phyloP scores from a whole-genome alignment of 2,113 vertebrate species.

The Aplodontia rufa region DNA sequence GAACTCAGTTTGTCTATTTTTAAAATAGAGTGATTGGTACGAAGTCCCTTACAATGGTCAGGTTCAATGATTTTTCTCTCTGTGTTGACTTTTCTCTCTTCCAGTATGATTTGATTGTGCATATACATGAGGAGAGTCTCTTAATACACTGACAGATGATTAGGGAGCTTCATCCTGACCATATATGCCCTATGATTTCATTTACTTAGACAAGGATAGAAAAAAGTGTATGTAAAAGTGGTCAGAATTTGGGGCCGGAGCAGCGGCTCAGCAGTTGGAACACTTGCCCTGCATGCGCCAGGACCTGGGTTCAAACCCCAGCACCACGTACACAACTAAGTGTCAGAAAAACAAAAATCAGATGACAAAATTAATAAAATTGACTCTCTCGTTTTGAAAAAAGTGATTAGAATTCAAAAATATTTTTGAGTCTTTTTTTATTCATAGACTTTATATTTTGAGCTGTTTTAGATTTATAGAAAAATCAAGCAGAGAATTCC shows the following conservation, averaged over 20 bases:
- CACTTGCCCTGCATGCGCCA: too few species aligned
- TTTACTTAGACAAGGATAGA: background rate
- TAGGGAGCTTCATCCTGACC: background rate
- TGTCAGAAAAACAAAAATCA: too few species aligned
- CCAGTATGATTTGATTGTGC: background rate
- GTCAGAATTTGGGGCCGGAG: too few species aligned
- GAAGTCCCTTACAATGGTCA: background rate
- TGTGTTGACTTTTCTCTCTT: background rate
- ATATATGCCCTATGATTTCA: background rate
- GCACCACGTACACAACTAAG: too few species aligned
- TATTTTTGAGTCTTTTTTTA: background rate
- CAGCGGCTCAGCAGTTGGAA: too few species aligned
- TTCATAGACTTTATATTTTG: background rate
- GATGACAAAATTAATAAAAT: too few species aligned
- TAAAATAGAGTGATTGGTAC: background rate
- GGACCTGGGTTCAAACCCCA: too few species aligned
- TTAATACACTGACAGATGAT: background rate
- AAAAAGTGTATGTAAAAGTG: background rate
- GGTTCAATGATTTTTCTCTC: background rate
- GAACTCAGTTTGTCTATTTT: background rate
- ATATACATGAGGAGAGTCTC: background rate
- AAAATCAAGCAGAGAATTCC: background rate
- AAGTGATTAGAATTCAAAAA: background rate
- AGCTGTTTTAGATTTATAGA: background rate
- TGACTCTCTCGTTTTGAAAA: too few species aligned